phyloP scores from a whole-genome alignment of 2,113 vertebrate species.

The Oxyura jamaicensis region DNA sequence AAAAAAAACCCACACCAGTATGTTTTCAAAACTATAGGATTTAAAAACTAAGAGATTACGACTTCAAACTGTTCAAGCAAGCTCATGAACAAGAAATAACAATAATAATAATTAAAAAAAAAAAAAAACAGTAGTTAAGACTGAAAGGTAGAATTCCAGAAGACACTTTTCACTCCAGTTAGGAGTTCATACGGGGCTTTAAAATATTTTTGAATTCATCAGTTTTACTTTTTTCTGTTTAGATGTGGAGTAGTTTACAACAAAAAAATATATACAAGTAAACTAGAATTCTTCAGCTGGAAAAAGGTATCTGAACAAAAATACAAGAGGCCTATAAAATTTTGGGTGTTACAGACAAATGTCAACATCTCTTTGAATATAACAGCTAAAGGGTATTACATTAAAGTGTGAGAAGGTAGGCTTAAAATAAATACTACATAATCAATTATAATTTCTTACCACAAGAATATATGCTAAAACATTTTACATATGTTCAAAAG shows the following conservation, averaged over 20 bases:
- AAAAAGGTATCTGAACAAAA: not conserved
- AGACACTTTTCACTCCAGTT: not conserved
- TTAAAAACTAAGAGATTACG: slow-evolving; percentile 23
- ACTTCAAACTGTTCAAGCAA: not conserved
- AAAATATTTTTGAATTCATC: not conserved
- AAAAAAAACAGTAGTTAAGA: not conserved
- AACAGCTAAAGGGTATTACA: not conserved
- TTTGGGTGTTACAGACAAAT: not conserved
- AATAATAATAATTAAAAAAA: no score
- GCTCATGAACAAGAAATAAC: not conserved
- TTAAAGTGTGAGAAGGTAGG: not conserved
- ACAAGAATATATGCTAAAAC: not conserved
- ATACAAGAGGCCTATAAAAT: not conserved
- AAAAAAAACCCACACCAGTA: not conserved
- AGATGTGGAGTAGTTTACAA: not conserved
- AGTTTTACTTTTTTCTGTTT: not conserved
- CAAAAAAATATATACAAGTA: not conserved
- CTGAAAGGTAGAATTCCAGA: not conserved
- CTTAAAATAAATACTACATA: not conserved
- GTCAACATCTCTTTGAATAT: not conserved
- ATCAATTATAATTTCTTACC: not conserved
- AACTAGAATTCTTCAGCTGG: not conserved
- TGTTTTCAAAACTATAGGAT: not conserved
- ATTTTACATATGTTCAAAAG: not conserved
- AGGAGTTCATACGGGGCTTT: not conserved